Evolutionary conservation across 2,888 invertebrate genomes (phyloP).

Genomic region (Hypercompe scribonia): DNA sequence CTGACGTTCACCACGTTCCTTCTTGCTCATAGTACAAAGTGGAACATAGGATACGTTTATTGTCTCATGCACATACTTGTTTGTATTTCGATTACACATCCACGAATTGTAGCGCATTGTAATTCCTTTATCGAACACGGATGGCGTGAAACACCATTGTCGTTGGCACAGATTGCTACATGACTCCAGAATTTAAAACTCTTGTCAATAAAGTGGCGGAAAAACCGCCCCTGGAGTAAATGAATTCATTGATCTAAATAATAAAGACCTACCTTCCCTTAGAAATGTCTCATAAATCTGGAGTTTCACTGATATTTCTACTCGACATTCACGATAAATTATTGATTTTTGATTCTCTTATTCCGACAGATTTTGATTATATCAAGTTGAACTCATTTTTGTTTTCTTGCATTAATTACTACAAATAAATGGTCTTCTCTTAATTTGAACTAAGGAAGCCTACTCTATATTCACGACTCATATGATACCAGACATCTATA

Average conservation of each 20-base stretch:
- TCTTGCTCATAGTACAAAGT: constrained; percentile 52
- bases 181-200: neutral
- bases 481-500: neutral
- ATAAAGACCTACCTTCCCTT: neutral
- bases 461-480: neutral
- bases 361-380: neutral
- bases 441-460: neutral
- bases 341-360: neutral
- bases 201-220: neutral
- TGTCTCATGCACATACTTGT: constrained; percentile 11
- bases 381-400: neutral
- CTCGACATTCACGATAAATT: neutral
- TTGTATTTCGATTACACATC: constrained; percentile 15
- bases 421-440: neutral
- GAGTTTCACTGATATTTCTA: neutral
- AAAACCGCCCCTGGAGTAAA: neutral
- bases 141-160: neutral
- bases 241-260: neutral
- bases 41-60: constrained; percentile 30
- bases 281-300: neutral
- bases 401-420: neutral
- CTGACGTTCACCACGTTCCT: constrained; percentile 21
- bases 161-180: neutral
- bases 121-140: neutral
- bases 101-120: neutral